Percentiles rank a stretch among this genome's conserved stretches.
Conservation (phyloP, 2,888 invertebrate genomes). For the Imbricaverruca yamaguchii region DNA sequence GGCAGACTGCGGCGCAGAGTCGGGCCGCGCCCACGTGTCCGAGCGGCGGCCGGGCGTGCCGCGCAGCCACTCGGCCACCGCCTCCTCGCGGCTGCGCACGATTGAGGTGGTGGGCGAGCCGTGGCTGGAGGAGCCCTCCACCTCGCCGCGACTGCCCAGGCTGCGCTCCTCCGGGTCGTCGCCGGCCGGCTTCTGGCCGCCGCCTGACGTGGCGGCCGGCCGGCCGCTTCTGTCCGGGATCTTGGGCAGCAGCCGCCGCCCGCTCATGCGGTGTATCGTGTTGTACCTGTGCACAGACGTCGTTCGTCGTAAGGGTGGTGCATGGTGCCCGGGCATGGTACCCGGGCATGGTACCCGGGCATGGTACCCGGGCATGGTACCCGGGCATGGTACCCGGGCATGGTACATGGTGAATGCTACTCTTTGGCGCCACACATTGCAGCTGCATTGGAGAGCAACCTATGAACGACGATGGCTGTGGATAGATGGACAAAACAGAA, state of each 20-base stretch:
- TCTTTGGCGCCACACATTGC: too few species aligned
- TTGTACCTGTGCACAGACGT: constrained; percentile 30
- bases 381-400: too few species aligned
- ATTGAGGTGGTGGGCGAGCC: constrained; percentile 28
- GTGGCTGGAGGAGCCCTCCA: constrained; percentile 28
- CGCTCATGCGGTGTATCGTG: constrained; percentile 34
- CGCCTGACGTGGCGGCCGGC: constrained; percentile 26
- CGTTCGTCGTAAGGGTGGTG: too few species aligned
- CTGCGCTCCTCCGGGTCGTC: constrained; percentile 31
- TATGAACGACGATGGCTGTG: too few species aligned
- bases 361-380: too few species aligned
- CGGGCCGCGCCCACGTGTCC: neutral
- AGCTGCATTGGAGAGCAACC: too few species aligned
- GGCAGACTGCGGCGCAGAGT: neutral
- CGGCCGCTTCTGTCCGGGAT: constrained; percentile 46
- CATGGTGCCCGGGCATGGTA: too few species aligned
- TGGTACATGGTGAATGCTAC: too few species aligned
- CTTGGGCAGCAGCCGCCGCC: constrained; percentile 33
- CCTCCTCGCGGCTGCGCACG: constrained; percentile 21
- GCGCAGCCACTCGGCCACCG: constrained; percentile 18
- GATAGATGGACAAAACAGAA: too few species aligned
- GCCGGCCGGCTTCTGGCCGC: constrained; percentile 32
- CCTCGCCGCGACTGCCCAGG: constrained; percentile 28
- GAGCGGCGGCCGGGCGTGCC: neutral
- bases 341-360: too few species aligned